Evolutionary conservation across 2,113 vertebrate genomes (phyloP).

Genomic region (Sander lucioperca): DNA sequence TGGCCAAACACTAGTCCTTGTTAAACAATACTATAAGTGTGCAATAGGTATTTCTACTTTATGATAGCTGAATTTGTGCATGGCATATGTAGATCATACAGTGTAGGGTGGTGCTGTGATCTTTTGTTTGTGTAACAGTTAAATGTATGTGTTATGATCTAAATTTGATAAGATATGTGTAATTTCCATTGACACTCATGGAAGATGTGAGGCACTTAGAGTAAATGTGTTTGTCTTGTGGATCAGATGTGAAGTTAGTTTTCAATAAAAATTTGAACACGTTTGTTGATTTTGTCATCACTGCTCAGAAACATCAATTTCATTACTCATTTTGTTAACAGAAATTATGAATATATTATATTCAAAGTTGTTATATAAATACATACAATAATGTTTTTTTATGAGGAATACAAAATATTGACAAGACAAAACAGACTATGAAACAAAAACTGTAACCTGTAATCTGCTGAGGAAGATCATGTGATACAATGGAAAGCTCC

Average conservation of each 20-base stretch:
- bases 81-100: background rate
- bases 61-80: background rate
- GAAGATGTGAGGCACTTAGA: background rate
- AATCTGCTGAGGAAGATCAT: too few relatives aligned
- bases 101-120: background rate
- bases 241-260: background rate
- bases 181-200: background rate
- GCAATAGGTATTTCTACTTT: background rate
- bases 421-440: too few relatives aligned
- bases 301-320: background rate
- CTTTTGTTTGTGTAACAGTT: background rate
- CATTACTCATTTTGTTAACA: background rate
- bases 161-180: background rate
- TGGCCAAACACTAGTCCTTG: background rate
- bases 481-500: too few relatives aligned
- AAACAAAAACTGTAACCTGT: too few relatives aligned
- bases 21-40: background rate
- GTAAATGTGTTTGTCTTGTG: background rate
- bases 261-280: background rate
- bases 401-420: background rate
- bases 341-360: too few relatives aligned
- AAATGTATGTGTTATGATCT: background rate
- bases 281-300: background rate
- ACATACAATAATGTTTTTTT: background rate
- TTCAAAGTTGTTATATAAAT: too few relatives aligned